Evolutionary conservation across 2,113 vertebrate genomes (phyloP), one percentile per base, ranked within the genome.

Genomic region (Pao palembangensis): DNA sequence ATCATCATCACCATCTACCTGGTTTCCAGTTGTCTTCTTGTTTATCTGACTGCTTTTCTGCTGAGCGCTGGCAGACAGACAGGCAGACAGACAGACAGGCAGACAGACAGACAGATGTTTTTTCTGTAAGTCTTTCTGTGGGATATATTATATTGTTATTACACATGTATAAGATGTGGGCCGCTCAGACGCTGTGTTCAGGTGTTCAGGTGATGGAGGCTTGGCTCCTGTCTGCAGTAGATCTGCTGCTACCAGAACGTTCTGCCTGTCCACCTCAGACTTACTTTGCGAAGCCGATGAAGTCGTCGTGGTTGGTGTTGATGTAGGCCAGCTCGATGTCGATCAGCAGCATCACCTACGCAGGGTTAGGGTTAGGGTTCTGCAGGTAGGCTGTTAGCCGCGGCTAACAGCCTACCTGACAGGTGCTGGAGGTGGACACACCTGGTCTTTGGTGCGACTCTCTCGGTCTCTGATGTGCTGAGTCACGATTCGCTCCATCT

Each of bases 401-500:
- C 21, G 3, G 21, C 21, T 23, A 23, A 23, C 21, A 64, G 18
- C n/a, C n/a, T n/a, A n/a, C n/a, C n/a, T n/a, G n/a, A n/a, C n/a
- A n/a, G n/a, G n/a, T n/a, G n/a, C n/a, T n/a, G n/a, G n/a, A n/a
- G n/a, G n/a, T n/a, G n/a, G n/a, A n/a, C n/a, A n/a, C n/a, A n/a
- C 70, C 70, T 83, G 82, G 13, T 44, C 64, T 68, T 84, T 84
- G 61, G 73, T 60, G 25, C 61, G 71, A 44, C 90, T 95, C 80
- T 99, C 97, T 2, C 96, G 86, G 64, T 99, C 97, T 1, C 97
- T 91, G 87, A 99, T 99, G 77, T 99, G 93, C 49, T 96, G 96
- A 13, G 96, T 98, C 48, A 99, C 96, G 0, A 99, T 99, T 66
- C 94, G 92, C 68, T 99, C 96, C 97, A 99, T 99, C 87, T 99